Evolutionary conservation across 2,888 invertebrate genomes (phyloP).

Genomic region (Molorchus minor): DNA sequence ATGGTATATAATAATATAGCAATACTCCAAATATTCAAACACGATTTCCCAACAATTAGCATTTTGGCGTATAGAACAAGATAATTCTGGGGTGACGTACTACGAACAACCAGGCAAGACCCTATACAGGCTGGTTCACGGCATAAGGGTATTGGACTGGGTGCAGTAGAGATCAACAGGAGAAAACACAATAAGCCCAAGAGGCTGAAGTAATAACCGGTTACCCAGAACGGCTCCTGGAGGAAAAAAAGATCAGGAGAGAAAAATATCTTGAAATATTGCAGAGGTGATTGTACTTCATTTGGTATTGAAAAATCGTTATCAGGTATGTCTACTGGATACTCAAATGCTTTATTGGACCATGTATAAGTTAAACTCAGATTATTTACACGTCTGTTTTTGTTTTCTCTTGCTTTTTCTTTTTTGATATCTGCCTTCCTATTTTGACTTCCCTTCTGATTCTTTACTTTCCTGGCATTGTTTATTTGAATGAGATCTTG

Average conservation of each 20-base stretch:
- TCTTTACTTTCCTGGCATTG: conserved; percentile 19
- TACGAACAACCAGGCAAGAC: too few species aligned
- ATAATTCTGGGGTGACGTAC: too few species aligned
- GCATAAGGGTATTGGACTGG: too few species aligned
- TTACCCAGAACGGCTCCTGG: too few species aligned
- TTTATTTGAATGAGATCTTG: conserved; percentile 24
- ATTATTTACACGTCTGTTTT: conserved; percentile 17
- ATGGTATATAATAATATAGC: too few species aligned
- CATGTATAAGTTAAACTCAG: conserved; percentile 21
- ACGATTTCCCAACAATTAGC: too few species aligned
- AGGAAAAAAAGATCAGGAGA: conserved; percentile 20
- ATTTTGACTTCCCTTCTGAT: conserved; percentile 6
- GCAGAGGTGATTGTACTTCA: conserved; percentile 22
- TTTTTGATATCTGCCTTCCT: conserved; percentile 7
- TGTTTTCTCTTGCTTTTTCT: conserved; percentile 14
- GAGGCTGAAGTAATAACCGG: too few species aligned
- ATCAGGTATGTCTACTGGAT: conserved; percentile 29
- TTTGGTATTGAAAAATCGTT: conserved; percentile 23
- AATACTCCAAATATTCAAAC: too few species aligned
- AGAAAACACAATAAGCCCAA: too few species aligned
- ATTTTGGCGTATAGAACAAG: too few species aligned
- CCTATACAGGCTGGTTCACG: too few species aligned
- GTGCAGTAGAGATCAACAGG: too few species aligned
- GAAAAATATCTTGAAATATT: conserved; percentile 26
- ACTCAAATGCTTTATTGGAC: conserved; percentile 26